Base-by-base conservation (phyloP, 1,140 invertebrate genomes). In the Chymomyza costata region DNA sequence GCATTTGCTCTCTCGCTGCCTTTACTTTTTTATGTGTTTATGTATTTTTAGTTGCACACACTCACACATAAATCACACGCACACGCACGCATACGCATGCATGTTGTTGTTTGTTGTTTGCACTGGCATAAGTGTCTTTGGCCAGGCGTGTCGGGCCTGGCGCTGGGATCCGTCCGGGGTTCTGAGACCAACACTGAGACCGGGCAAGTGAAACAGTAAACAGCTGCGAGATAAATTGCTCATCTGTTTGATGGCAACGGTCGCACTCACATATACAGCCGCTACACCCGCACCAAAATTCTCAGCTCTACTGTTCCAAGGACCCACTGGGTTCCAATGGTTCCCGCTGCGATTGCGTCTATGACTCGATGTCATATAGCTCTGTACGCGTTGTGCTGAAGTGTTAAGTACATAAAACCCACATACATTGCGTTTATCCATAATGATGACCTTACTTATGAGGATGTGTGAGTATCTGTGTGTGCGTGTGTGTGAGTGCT, bases 221-320 rank as follows among this genome's bases (percentile, higher is more conserved):
- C 74, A 80, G 73, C 73, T 80, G 73, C 73, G 64, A 81, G 73
- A 80, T 80, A 80, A 80, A 80, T 80, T 80, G 73, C 73, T 80
- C 73, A 81, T 81, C 73, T 80, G 74, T 56, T 80, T 74, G 74
- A 81, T 67, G 67, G 65, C 64, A 64, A 38, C 62, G 63, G 37
- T 37, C 50, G 28, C 13, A 14, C 43, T n/a, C n/a, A n/a, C n/a
- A n/a, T n/a, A n/a, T n/a, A n/a, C n/a, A n/a, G n/a, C n/a, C 8
- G 43, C 13, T n/a, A 3, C 15, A 1, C 15, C 25, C 25, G 15
- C 8, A 3, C 25, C 16, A n/a, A n/a, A n/a, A n/a, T n/a, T n/a
- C n/a, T n/a, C n/a, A n/a, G 31, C 5, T 8, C 6, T 17, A 18
- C 28, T 11, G 14, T 15, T 48, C 14, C 6, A 32, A 13, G 8